Evolutionary conservation across 2,888 invertebrate species (phyloP), one percentile per base, ranked within the genome.

Genomic region (Leucozona laternaria): DNA sequence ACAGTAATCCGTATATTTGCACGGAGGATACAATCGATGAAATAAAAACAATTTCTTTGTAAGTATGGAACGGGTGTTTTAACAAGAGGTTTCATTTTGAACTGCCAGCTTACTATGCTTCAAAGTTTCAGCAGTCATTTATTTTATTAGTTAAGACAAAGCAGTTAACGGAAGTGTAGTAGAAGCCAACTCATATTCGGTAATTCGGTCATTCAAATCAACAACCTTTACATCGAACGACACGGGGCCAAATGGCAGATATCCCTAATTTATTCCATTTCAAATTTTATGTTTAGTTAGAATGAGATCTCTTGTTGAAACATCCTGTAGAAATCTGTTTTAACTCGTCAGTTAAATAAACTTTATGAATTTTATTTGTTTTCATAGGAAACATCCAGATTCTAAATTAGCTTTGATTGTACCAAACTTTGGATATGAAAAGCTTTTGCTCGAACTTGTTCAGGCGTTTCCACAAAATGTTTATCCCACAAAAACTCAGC

Each of bases 381-480:
- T 28, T 20, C 15, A 1, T 48, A 82, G 86, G 4, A 66, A 50
- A 1, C 68, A 86, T 45, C 45, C 64, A 13, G 13, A 58, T 40
- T 48, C 62, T 1, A 55, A 31, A 50, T 7, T 86, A 37, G 64
- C 45, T 40, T 2, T 86, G 15, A 40, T 86, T 50, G 31, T 86
- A 13, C 86, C 86, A 15, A 43, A 55, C 0, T 75, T 75, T 66
- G 86, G 86, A 17, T 82, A 86, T 28, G 86, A 86, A 31, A 75
- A 78, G 5, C 40, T 86, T 17, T 53, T 86, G 4, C 22, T 71
- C 0, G 17, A 75, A 4, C 17, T 86, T 15, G 53, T 40, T 7
- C 57, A 79, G 6, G 70, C 68, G 1, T 75, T 86, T 8, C 86
- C 86, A 5, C 34, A 75, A 5, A 50, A 71, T 34, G 45, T 86